A percentile compares a stretch with the other conserved stretches of the same genome.
Evolutionary conservation across 2,113 vertebrate genomes (phyloP).

Genomic region (Psittacara wagleri): DNA sequence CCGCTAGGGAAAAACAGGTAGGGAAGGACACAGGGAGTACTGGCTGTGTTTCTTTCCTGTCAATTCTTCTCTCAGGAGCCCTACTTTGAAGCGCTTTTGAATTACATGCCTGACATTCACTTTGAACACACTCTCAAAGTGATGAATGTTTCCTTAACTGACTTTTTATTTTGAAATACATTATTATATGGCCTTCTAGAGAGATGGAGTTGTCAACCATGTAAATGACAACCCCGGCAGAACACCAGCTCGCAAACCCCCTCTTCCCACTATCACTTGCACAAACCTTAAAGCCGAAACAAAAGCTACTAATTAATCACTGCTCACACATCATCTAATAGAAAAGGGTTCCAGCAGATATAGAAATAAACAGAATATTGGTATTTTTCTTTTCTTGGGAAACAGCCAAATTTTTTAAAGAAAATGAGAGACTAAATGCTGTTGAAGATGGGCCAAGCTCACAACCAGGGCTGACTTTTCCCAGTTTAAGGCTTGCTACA

Average conservation of each 20-base stretch:
- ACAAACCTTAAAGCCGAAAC: not conserved
- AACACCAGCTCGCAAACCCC: not conserved
- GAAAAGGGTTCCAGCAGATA: not conserved
- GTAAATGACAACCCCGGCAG: conserved; percentile 38
- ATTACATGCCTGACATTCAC: conserved; percentile 54
- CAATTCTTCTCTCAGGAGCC: conserved; percentile 17
- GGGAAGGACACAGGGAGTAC: not conserved
- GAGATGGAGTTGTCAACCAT: conserved; percentile 45
- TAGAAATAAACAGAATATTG: conserved; percentile 11
- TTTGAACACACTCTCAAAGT: conserved; percentile 63
- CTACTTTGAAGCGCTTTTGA: conserved; percentile 56
- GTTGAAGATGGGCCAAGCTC: fast-evolving
- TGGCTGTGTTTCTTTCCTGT: not conserved
- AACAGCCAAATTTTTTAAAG: not conserved
- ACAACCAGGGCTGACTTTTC: not conserved
- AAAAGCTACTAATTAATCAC: conserved; percentile 40
- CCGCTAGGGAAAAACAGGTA: not conserved
- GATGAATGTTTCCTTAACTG: conserved; percentile 60
- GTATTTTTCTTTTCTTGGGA: not conserved
- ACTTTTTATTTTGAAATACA: conserved; percentile 61
- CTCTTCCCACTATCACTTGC: not conserved
- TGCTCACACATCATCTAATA: not conserved
- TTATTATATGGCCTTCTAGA: conserved; percentile 58
- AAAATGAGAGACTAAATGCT: not conserved
- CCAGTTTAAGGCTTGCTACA: not conserved